Conservation (phyloP, 1,140 invertebrate genomes). For the Phortica variegata region DNA sequence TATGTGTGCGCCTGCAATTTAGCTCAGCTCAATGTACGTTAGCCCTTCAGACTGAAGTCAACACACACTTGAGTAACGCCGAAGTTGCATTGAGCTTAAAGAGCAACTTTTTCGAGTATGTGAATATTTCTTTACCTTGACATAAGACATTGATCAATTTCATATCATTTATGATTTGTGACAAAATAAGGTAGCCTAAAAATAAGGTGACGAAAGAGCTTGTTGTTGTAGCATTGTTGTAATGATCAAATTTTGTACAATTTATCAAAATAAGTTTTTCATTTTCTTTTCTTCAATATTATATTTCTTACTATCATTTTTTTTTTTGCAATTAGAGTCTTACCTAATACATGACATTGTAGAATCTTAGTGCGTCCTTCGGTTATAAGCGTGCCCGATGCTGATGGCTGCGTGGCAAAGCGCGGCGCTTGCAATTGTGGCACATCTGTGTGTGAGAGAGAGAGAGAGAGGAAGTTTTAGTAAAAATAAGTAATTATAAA, state of each 20-base stretch:
- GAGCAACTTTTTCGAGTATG: too few relatives aligned
- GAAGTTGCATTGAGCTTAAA: too few relatives aligned
- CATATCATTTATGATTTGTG: too few relatives aligned
- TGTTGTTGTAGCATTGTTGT: too few relatives aligned
- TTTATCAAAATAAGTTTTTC: conserved; percentile 24
- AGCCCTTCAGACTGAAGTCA: too few relatives aligned
- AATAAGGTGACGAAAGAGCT: too few relatives aligned
- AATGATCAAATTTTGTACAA: conserved; percentile 27
- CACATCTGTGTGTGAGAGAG: conserved; percentile 26
- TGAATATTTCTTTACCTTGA: too few relatives aligned
- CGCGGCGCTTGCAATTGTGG: conserved; percentile 71
- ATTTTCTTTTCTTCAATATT: conserved; percentile 10
- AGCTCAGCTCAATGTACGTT: too few relatives aligned
- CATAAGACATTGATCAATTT: too few relatives aligned
- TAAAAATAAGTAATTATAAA: not conserved
- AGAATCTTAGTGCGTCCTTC: conserved; percentile 86
- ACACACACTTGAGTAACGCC: too few relatives aligned
- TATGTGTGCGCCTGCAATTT: too few relatives aligned
- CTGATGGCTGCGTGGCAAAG: conserved; percentile 79
- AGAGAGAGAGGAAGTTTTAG: conserved; percentile 4
- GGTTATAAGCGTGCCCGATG: conserved; percentile 78
- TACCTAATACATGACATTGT: conserved; percentile 84
- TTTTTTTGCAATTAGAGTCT: conserved; percentile 47
- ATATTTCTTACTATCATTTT: conserved; percentile 6
- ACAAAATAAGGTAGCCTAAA: too few relatives aligned